Percentiles rank a stretch among this genome's conserved stretches.
Conservation (phyloP, 2,113 vertebrate genomes). For the Dicentrarchus labrax region DNA sequence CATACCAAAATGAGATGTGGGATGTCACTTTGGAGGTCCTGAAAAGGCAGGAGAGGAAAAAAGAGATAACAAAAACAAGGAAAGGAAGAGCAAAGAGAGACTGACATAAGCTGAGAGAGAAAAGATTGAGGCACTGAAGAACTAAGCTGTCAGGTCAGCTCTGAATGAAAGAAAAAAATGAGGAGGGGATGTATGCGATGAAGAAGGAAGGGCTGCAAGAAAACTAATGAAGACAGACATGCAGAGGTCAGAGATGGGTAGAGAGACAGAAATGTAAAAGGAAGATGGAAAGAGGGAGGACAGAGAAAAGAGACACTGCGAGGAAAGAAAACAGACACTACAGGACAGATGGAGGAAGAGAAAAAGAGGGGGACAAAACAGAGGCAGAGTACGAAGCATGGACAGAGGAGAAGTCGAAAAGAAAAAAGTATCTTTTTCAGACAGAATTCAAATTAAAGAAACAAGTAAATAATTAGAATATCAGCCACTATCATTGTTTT, state of each 20-base stretch:
- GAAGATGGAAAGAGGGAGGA: not conserved
- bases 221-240: conserved; percentile 30
- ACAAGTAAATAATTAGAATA: not conserved
- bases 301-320: not conserved
- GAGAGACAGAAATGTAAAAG: not conserved
- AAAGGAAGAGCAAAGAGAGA: not conserved
- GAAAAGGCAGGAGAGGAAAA: not conserved
- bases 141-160: conserved; percentile 29
- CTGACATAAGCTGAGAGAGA: not conserved
- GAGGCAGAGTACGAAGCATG: not conserved
- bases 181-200: conserved; percentile 10
- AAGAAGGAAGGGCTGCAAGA: conserved; percentile 18
- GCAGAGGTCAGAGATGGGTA: conserved; percentile 15
- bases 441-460: not conserved
- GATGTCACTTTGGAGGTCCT: not conserved
- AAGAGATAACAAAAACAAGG: not conserved
- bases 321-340: not conserved
- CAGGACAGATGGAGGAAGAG: not conserved
- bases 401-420: not conserved
- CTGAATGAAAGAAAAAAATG: conserved; percentile 24
- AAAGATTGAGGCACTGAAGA: conserved; percentile 15
- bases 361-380: not conserved
- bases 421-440: not conserved
- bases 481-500: not conserved
- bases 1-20: not conserved